Evolutionary conservation across 1,140 invertebrate species (phyloP).

Genomic region (Dryas iulia): DNA sequence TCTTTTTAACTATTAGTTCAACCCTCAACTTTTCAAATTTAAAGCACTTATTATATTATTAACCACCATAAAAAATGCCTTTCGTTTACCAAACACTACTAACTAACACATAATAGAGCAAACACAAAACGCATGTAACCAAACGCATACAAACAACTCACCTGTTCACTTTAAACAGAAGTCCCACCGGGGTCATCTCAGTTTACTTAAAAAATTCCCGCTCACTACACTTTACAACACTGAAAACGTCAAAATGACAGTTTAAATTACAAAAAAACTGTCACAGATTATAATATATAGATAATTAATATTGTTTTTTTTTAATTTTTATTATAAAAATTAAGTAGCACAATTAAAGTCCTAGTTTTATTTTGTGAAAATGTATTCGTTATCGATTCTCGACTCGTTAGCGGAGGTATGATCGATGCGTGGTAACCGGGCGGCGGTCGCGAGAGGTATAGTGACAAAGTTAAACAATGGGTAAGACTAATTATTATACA

Average conservation of each 20-base stretch:
- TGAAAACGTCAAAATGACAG: constrained; percentile 29
- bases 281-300: constrained; percentile 11
- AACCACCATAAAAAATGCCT: not conserved
- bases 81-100: not conserved
- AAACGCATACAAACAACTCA: constrained; percentile 39
- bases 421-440: constrained; percentile 52
- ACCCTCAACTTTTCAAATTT: too few species aligned
- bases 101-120: not conserved
- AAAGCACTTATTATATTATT: too few species aligned
- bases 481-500: constrained; percentile 66
- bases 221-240: constrained; percentile 34
- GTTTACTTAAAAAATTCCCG: constrained; percentile 37
- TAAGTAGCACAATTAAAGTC: not conserved
- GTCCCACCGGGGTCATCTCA: constrained; percentile 76
- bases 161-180: constrained; percentile 79
- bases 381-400: not conserved
- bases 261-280: constrained; percentile 7
- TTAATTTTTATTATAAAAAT: not conserved
- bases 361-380: not conserved
- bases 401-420: constrained; percentile 26
- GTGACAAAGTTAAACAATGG: constrained; percentile 63
- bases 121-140: constrained; percentile 8
- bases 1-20: too few species aligned
- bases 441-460: constrained; percentile 62
- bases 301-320: not conserved